Evolutionary conservation across 2,113 vertebrate genomes (phyloP), one percentile per base, ranked within the genome.

Genomic region (Chlorodrepanis virens): DNA sequence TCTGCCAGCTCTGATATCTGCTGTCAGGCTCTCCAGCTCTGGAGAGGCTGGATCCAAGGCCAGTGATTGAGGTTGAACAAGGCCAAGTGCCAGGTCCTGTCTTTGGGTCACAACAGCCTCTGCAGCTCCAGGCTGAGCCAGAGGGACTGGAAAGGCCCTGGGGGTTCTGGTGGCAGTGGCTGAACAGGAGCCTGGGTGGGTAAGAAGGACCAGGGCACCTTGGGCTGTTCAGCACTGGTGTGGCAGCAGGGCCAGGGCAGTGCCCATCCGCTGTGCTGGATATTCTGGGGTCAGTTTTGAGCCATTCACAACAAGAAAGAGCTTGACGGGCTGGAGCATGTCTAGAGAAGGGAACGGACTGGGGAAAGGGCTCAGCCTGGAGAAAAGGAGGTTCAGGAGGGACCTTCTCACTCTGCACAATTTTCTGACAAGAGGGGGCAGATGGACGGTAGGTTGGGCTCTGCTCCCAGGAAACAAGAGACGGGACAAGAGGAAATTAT

Each of bases 341-440:
- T 24, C 44, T 70, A 78, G 50, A 42, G 67, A 22, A 61, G 50
- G n/a, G 52, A 67, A 2, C 0, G 0, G 11, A 52, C 45, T 65
- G 54, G 24, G 8, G 24, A 59, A 12, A 19, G 40, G 27, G n/a
- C 59, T 89, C 4, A 50, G 15, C 3, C 24, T 59, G 28, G n/a
- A 44, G 54, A n/a, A 64, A 2, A 82, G 17, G 50, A 37, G 16
- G 39, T 35, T 54, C 11, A 8, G 35, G 5, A 16, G 63, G 44
- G 8, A 18, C 39, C 28, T 74, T 1, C 2, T 33, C 0, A 0
- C 13, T 40, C 21, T 39, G 16, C 5, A 2, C 40, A 90, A 1
- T 7, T 17, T 3, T 25, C 40, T 88, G 64, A 7, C 15, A 45
- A 18, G 54, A n/a, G 33, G 17, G 16, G 35, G 57, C 47, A 69